These are phyloP conservation scores for rabbit (Oryctolagus cuniculus) DNA, from an alignment of 2,113 vertebrate species.

Conservation along the genomic window mOryCun1.1 NC_091433.1:120427501-120428000, in stretches of 20 bases:
- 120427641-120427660: neutral
- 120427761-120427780: neutral
- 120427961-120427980: neutral
- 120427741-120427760: neutral
- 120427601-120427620: neutral
- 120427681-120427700: neutral
- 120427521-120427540: neutral
- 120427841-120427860: neutral
- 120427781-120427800: too few species aligned
- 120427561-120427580: neutral
- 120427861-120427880: too few species aligned
- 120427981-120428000: rapidly evolving
- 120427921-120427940: neutral
- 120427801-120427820: neutral
- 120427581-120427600: neutral
- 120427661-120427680: neutral
- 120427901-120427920: neutral
- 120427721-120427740: neutral
- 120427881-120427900: neutral
- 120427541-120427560: neutral
- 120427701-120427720: neutral
- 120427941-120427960: too few species aligned
- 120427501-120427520: neutral
- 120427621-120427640: neutral
- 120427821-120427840: too few species aligned